These are phyloP conservation scores for Eumeta japonica DNA, from an alignment of 1,140 invertebrate genomes.

Conservation along the genomic window DNA sequence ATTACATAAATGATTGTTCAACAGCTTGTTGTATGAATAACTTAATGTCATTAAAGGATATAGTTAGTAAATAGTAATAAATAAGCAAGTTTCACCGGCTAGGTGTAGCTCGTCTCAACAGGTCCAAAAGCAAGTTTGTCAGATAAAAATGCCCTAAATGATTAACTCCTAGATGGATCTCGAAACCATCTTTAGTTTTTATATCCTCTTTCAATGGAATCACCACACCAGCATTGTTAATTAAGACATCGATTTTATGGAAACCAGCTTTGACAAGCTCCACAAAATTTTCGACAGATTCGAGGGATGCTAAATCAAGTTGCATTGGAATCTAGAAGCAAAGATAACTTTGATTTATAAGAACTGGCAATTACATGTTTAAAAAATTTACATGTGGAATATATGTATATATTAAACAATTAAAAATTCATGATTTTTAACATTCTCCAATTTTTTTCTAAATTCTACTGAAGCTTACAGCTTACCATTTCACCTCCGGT, in stretches of 20 bases:
- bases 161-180: conserved; percentile 76
- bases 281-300: conserved; percentile 71
- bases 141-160: conserved; percentile 84
- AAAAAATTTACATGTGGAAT: too few relatives aligned
- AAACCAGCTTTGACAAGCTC: conserved; percentile 59
- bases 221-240: conserved; percentile 88
- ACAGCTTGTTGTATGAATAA: too few relatives aligned
- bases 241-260: conserved; percentile 72
- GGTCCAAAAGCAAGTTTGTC: conserved; percentile 72
- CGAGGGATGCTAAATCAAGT: conserved; percentile 69
- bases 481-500: conserved; percentile 63
- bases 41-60: too few relatives aligned
- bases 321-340: conserved; percentile 65
- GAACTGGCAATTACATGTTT: too few relatives aligned
- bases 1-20: too few relatives aligned
- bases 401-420: too few relatives aligned
- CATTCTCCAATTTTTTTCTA: too few relatives aligned
- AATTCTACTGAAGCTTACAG: too few relatives aligned
- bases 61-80: too few relatives aligned
- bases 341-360: too few relatives aligned
- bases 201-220: conserved; percentile 58
- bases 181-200: conserved; percentile 76
- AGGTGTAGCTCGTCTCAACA: conserved; percentile 55
- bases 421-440: not conserved
- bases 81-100: too few relatives aligned